phyloP scores from a whole-genome alignment of 2,113 vertebrate species.

The Uria aalge region DNA sequence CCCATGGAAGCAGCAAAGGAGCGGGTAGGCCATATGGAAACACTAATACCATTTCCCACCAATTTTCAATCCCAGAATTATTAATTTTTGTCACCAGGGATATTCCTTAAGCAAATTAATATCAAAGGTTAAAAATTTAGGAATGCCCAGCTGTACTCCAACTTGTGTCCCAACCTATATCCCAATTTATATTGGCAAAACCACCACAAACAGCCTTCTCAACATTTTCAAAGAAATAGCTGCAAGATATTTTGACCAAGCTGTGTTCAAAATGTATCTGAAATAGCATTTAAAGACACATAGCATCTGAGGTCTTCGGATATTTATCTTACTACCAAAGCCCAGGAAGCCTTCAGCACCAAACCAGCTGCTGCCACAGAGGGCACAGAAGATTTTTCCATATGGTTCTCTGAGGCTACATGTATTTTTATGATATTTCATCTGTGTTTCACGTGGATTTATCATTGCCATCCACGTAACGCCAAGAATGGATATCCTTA shows the following conservation, averaged over 20 bases:
- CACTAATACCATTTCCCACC: neutral
- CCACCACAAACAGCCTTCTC: neutral
- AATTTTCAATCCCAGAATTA: neutral
- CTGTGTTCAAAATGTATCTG: neutral
- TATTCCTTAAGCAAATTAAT: neutral
- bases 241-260: neutral
- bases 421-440: neutral
- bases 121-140: neutral
- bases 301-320: neutral
- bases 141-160: neutral
- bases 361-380: neutral
- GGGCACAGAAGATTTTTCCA: neutral
- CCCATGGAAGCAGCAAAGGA: neutral
- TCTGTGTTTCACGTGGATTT: neutral
- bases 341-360: neutral
- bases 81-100: neutral
- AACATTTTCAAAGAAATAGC: neutral
- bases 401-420: neutral
- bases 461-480: neutral
- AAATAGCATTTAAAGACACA: neutral
- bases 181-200: neutral
- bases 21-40: neutral
- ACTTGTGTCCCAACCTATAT: neutral
- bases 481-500: neutral
- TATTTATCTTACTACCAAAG: neutral